These are phyloP conservation scores for Lissocephala sabroskyi DNA, from an alignment of 2,888 invertebrate genomes.

Conservation along the genomic window DNA sequence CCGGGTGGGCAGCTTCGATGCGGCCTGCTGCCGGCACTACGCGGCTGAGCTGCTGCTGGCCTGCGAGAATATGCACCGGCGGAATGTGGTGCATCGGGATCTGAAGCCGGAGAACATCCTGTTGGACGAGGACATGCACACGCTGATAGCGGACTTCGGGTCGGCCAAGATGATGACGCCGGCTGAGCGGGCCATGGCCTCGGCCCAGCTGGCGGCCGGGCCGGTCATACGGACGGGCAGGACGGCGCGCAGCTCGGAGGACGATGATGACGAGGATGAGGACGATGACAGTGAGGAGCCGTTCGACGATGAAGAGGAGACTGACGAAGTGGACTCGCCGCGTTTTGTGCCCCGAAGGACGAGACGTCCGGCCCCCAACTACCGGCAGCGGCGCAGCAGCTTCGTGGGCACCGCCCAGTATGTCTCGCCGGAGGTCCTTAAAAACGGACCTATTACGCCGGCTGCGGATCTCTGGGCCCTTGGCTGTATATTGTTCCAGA, in stretches of 20 bases:
- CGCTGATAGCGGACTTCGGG: conserved; percentile 97
- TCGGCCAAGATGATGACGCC: conserved; percentile 87
- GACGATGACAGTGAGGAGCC: conserved; percentile 8
- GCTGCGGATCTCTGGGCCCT: conserved; percentile 97
- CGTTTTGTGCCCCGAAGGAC: no score
- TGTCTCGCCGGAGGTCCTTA: conserved; percentile 96
- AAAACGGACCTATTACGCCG: conserved; percentile 82
- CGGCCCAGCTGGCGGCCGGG: conserved; percentile 23
- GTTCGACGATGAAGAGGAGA: conserved; percentile 11
- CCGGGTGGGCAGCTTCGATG: conserved; percentile 90
- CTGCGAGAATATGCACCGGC: conserved; percentile 90
- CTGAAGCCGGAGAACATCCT: conserved; percentile 98
- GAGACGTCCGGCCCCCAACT: conserved; percentile 20
- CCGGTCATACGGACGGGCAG: conserved; percentile 19
- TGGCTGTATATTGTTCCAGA: conserved; percentile 97
- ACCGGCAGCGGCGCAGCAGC: conserved; percentile 76
- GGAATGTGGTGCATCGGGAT: conserved; percentile 94
- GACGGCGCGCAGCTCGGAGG: conserved; percentile 40
- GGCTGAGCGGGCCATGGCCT: conserved; percentile 36
- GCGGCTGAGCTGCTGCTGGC: conserved; percentile 94
- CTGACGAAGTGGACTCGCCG: conserved; percentile 38
- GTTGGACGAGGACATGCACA: conserved; percentile 95
- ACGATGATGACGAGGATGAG: conserved; percentile 35
- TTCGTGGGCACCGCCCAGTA: conserved; percentile 99
- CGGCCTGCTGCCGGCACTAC: conserved; percentile 93